These are phyloP conservation scores for Phasianus colchicus DNA, from an alignment of 2,113 vertebrate species.

Conservation along the genomic window DNA sequence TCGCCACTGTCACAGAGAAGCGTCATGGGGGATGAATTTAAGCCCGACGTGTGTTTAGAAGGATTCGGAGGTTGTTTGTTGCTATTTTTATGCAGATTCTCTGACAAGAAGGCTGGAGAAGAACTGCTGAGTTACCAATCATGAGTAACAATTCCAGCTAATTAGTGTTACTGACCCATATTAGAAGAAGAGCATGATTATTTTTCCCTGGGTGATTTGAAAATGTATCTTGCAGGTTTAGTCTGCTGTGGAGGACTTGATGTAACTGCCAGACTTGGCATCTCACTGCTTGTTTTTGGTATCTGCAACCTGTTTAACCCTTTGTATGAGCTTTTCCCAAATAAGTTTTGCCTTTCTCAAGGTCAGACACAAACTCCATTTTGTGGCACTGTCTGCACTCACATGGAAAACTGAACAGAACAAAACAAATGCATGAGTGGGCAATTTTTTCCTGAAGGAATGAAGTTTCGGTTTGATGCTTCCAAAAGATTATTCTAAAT, in stretches of 20 bases:
- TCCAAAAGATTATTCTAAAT: constrained; percentile 36
- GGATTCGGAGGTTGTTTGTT: constrained; percentile 42
- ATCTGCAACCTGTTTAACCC: background rate
- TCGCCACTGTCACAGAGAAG: constrained; percentile 27
- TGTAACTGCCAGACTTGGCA: background rate
- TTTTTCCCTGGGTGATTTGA: background rate
- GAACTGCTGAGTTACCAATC: constrained; percentile 41
- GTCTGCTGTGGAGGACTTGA: background rate
- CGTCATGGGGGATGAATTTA: constrained; percentile 42
- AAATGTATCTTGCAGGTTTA: constrained; percentile 10
- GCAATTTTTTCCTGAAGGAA: background rate
- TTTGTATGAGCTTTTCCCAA: background rate
- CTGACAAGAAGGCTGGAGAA: constrained; percentile 28
- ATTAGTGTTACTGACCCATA: constrained; percentile 31
- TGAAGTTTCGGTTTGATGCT: constrained; percentile 25
- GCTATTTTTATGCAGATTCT: constrained; percentile 52
- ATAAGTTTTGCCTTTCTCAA: constrained; percentile 48
- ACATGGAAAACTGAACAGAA: constrained; percentile 27
- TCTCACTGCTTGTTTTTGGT: background rate
- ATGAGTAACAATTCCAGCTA: constrained; percentile 30
- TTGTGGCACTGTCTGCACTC: constrained; percentile 29
- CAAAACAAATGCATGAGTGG: background rate
- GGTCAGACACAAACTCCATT: background rate
- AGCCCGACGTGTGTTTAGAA: constrained; percentile 23
- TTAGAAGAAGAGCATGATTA: background rate